Conservation (phyloP, 30 jellyfish, hydroid and myxozoan genomes). For the Aurelia aurita complex sp. Pacific region DNA sequence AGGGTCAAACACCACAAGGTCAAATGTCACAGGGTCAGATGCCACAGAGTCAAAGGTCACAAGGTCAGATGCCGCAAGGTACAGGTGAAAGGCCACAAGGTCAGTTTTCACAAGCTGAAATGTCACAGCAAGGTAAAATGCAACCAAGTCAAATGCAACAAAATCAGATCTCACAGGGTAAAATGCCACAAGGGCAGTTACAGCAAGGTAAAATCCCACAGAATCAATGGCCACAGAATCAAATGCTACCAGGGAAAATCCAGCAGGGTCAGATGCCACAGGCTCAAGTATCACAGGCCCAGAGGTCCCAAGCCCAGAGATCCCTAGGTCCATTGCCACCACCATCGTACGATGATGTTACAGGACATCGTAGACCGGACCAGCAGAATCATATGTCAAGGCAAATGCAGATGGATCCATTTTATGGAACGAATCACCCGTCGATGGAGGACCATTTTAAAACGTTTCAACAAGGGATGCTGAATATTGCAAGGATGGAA, state of each 20-base stretch:
- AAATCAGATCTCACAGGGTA: constrained; percentile 1
- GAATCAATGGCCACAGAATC: constrained; percentile 8
- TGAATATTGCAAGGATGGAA: constrained; percentile 39
- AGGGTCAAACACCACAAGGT: too few relatives aligned
- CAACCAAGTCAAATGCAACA: neutral
- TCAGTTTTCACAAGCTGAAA: too few relatives aligned
- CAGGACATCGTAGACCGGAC: constrained; percentile 6
- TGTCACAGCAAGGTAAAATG: too few relatives aligned
- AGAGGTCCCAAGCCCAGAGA: constrained; percentile 19
- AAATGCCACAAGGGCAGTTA: constrained; percentile 1
- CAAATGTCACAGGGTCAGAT: too few relatives aligned
- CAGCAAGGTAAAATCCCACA: neutral
- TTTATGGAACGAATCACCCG: neutral
- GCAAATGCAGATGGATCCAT: neutral
- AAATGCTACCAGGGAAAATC: constrained; percentile 3
- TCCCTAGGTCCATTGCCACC: constrained; percentile 18
- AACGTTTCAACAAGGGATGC: constrained; percentile 45
- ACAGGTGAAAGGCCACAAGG: too few relatives aligned
- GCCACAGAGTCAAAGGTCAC: too few relatives aligned
- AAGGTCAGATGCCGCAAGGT: too few relatives aligned
- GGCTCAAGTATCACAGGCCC: neutral
- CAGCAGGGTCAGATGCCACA: constrained; percentile 30
- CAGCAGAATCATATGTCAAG: neutral
- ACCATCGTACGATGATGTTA: neutral
- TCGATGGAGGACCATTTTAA: constrained; percentile 3